phyloP scores from a whole-genome alignment of 2,888 invertebrate species.

The Zhuqinia jingwanae region DNA sequence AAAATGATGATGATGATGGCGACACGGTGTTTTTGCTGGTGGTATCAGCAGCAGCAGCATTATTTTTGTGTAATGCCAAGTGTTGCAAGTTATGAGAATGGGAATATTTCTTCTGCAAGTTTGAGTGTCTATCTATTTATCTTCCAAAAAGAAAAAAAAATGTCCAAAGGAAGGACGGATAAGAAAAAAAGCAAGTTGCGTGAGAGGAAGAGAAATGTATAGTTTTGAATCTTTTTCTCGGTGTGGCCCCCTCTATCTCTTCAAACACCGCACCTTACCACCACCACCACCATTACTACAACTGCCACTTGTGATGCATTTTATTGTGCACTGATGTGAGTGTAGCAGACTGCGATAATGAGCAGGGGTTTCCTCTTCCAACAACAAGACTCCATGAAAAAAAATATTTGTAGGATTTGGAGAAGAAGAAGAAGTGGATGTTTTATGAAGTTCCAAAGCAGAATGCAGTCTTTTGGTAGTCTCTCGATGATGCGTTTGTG shows the following conservation, averaged over 20 bases:
- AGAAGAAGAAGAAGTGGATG: not conserved
- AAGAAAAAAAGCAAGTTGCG: constrained; percentile 7
- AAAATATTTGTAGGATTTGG: too few species aligned
- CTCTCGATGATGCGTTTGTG: not conserved
- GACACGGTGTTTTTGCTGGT: not conserved
- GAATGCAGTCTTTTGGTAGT: too few species aligned
- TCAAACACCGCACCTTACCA: not conserved
- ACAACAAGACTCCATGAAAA: not conserved
- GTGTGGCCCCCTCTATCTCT: constrained; percentile 1
- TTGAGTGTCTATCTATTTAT: not conserved
- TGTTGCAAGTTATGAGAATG: constrained; percentile 21
- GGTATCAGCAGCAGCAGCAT: too few species aligned
- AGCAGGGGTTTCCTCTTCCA: not conserved
- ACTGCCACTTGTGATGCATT: constrained; percentile 11
- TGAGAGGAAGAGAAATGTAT: constrained; percentile 21
- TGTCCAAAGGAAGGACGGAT: constrained; percentile 5
- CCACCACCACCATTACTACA: not conserved
- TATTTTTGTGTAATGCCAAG: constrained; percentile 7
- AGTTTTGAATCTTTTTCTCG: not conserved
- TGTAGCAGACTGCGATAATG: constrained; percentile 39
- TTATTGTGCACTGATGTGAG: not conserved
- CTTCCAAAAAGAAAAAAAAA: constrained; percentile 18
- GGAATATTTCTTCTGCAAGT: not conserved
- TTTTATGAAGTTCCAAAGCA: constrained; percentile 7
- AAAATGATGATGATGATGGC: constrained; percentile 8